phyloP scores from a whole-genome alignment of 2,888 invertebrate genomes.

The Clivina fossor region DNA sequence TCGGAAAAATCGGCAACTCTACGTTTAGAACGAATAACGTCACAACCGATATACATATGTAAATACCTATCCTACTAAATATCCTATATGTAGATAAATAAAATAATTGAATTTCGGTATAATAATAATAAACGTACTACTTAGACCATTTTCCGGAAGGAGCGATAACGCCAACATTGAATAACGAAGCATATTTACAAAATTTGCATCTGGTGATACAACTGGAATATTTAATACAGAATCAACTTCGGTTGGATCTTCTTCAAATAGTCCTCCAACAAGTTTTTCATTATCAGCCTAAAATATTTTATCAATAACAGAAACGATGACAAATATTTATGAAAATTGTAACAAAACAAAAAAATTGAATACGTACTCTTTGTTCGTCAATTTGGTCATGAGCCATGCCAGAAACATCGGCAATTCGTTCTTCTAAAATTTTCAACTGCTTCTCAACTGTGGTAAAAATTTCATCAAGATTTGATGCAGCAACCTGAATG shows the following conservation, averaged over 20 bases:
- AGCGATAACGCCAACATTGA: conserved; percentile 74
- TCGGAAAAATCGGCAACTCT: too few relatives aligned
- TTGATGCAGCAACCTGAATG: conserved; percentile 62
- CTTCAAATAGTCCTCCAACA: conserved; percentile 59
- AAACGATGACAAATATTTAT: conserved; percentile 9
- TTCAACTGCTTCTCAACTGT: conserved; percentile 61
- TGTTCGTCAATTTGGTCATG: conserved; percentile 59
- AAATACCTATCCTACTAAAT: background rate
- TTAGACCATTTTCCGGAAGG: conserved; percentile 73
- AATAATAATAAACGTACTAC: conserved; percentile 58
- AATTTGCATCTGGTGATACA: conserved; percentile 68
- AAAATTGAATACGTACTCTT: conserved; percentile 44
- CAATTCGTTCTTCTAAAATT: conserved; percentile 62
- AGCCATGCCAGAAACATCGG: conserved; percentile 58
- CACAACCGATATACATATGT: too few relatives aligned
- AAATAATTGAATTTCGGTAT: background rate
- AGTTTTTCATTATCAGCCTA: conserved; percentile 58
- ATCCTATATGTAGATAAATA: background rate
- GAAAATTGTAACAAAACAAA: conserved; percentile 8
- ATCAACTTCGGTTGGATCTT: conserved; percentile 52
- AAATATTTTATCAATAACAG: conserved; percentile 41
- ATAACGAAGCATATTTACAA: conserved; percentile 75
- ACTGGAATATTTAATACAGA: conserved; percentile 57
- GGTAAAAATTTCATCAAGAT: conserved; percentile 60
- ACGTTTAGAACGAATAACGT: too few relatives aligned